These are phyloP conservation scores for Epinotia ramella DNA, from an alignment of 2,888 invertebrate species.

Conservation along the genomic window DNA sequence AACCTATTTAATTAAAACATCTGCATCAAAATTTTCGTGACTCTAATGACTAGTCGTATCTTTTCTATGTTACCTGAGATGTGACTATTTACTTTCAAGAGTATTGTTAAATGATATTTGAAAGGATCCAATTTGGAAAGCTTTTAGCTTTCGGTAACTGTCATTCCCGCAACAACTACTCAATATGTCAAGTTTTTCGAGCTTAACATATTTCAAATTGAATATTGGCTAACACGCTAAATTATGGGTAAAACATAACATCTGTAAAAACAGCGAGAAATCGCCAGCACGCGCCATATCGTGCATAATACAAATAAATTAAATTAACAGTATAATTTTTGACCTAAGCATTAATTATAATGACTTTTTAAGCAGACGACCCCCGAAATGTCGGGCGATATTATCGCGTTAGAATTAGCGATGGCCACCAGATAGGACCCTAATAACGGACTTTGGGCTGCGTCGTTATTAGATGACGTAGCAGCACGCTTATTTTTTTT, in stretches of 20 bases:
- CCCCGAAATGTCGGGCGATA: conserved; percentile 36
- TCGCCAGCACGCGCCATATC: conserved; percentile 21
- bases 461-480: conserved; percentile 27
- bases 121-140: too few relatives aligned
- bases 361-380: conserved; percentile 38
- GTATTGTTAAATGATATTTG: too few relatives aligned
- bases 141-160: too few relatives aligned
- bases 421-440: conserved; percentile 39
- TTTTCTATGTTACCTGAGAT: too few relatives aligned
- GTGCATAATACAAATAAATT: conserved; percentile 45
- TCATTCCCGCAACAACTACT: too few relatives aligned
- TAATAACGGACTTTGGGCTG: conserved; percentile 41
- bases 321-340: conserved; percentile 42
- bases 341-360: conserved; percentile 37
- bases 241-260: not conserved
- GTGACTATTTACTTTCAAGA: too few relatives aligned
- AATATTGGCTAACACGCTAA: not conserved
- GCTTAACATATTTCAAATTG: too few relatives aligned
- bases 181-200: too few relatives aligned
- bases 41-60: too few relatives aligned
- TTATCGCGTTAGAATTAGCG: conserved; percentile 43
- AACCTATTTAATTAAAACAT: too few relatives aligned
- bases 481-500: not conserved
- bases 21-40: too few relatives aligned
- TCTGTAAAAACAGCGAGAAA: conserved; percentile 19